Base-by-base conservation (phyloP, 2,888 invertebrate genomes). In the Aphodius granarius region DNA sequence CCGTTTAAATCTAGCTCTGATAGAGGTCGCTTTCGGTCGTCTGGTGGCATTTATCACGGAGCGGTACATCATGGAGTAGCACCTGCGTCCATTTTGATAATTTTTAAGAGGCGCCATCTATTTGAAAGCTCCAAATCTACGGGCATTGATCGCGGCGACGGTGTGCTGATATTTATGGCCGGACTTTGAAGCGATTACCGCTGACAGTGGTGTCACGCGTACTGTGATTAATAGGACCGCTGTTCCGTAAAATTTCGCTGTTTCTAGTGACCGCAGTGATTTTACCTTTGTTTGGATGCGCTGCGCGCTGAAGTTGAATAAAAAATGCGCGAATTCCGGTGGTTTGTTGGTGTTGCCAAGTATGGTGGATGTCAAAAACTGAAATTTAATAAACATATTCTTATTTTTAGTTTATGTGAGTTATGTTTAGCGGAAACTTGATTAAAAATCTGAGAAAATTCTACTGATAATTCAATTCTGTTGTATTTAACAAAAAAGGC, bases 11-110 rank as follows among this genome's bases (percentile, higher is more conserved):
- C 43, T 43, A 13, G 43, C 43, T 6, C 9, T 13, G 43, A 43
- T 43, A 43, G 43, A 13, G 43, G 43, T 6, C 43, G 43, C 3
- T 43, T 63, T 43, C 43, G 43, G 43, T 43, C 43, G 43, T 43
- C 43, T 6, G 43, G 9, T 43, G 13, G 43, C 43, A 43, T 43
- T 43, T 43, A 43, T 43, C 43, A 43, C 3, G 43, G 43, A 43
- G 43, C 72, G 63, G 63, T 63, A 72, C 63, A 63, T 63, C 72
- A 72, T 63, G 63, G 20, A 43, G 6, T n/a, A 63, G 19, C 72
- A 72, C 72, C 72, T 72, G 72, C 72, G 72, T 16, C 63, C 72
- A 16, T 72, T 72, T 63, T 17, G 63, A 18, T 63, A 72, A 72
- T 72, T 72, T 72, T 72, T 72, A 68, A 66, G 22, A 22, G 68